Conservation (phyloP, 2,797 vertebrate species). For the Leucoraja ocellata region DNA sequence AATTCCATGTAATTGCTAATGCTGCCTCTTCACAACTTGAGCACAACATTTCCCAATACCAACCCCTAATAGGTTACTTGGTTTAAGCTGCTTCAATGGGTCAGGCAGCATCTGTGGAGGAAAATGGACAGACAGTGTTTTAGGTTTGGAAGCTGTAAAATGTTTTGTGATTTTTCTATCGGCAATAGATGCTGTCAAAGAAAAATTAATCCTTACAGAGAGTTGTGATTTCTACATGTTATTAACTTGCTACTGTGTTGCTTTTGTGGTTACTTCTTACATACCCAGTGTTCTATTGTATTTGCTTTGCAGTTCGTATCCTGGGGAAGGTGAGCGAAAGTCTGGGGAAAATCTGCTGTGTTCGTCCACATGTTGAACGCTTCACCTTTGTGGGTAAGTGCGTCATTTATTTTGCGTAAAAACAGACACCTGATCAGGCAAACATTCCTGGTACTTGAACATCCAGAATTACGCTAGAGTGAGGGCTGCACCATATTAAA, state of each 20-base stretch:
- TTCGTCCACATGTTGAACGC: constrained; percentile 81
- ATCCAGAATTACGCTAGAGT: background rate
- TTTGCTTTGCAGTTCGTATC: constrained; percentile 71
- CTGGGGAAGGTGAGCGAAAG: constrained; percentile 89
- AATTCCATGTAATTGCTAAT: background rate
- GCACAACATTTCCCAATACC: background rate
- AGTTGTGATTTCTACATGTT: background rate
- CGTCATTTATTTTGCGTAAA: background rate
- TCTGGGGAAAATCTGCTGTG: constrained; percentile 86
- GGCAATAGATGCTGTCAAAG: background rate
- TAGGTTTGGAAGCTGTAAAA: background rate
- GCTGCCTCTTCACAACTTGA: background rate
- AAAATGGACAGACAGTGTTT: too few species aligned
- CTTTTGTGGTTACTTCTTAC: too few species aligned
- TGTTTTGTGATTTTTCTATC: background rate
- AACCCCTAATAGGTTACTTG: background rate
- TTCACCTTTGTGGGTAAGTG: constrained; percentile 88
- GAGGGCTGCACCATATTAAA: background rate
- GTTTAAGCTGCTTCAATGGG: background rate
- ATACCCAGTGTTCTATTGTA: constrained; percentile 35
- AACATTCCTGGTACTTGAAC: background rate
- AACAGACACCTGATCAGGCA: background rate
- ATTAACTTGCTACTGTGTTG: too few species aligned
- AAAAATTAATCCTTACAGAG: background rate
- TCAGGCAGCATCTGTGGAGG: too few species aligned